Base-by-base conservation (phyloP, 2,888 invertebrate species). In the Diaprepes abbreviatus region DNA sequence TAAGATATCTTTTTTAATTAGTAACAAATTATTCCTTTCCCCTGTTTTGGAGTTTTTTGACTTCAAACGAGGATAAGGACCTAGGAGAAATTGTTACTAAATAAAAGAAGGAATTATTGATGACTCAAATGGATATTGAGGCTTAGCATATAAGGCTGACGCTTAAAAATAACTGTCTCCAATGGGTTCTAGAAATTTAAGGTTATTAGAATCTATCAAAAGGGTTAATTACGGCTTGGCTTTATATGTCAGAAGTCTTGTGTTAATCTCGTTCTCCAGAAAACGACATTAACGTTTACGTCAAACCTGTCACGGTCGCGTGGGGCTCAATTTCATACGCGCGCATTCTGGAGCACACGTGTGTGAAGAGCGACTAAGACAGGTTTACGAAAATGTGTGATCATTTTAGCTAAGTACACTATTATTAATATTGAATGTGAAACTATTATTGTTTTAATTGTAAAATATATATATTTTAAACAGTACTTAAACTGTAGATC, bases 321-420 rank as follows among this genome's bases (percentile, higher is more conserved):
- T 81, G 85, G 87, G 88, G 88, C 88, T 88, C 87, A 87, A 85
- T 86, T 85, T 83, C 80, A 85, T 83, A 83, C 82, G 84, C 82
- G 82, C 76, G 82, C 79, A 79, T 82, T 86, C 87, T 87, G 87
- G 87, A 79, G 79, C 79, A 33, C 54, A 52, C 75, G 77, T 75
- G 74, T 75, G 73, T 68, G 69, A 73, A 74, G 70, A 74, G 75
- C 72, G 72, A 74, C 69, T 55, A 7, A 31, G 77, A 77, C 77
- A 77, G 79, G 79, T 82, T 81, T 59, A 55, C 35, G 64, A 43
- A 57, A 65, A 69, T 74, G 77, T 79, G 74, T 79, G 76, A 79
- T 81, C 28, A 57, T 17, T 57, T 45, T 43, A 16, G 58, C 31
- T 43, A 45, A 28, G 33, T 33, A 48, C n/a, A 28, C 28, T 50